Base-by-base conservation (phyloP, 2,888 invertebrate genomes). In the Troides helena region DNA sequence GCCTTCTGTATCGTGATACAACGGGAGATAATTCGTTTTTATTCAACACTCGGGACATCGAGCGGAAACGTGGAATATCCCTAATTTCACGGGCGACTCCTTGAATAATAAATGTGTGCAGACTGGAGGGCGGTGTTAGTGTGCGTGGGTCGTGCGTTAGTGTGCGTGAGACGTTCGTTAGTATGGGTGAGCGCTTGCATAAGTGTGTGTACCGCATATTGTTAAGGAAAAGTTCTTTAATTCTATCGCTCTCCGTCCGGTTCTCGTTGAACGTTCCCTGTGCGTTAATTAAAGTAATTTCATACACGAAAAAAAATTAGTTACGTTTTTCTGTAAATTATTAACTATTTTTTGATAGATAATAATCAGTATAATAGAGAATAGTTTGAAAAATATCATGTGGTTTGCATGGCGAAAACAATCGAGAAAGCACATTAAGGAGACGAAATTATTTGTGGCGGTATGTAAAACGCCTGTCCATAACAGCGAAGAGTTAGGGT, bases 41-140 rank as follows among this genome's bases (percentile, higher is more conserved):
- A 69, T 69, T 66, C 65, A 69, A 61, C 69, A 30, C 65, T 62
- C n/a, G 69, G 62, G 69, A 65, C 65, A 58, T 69, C 62, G 65
- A 69, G 65, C 70, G 74, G 73, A 68, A 75, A 73, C 74, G 71
- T 72, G 69, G 73, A 73, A 73, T 77, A 78, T 77, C 76, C 76
- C 69, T 75, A 73, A 75, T 77, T 76, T 69, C 62, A 69, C 69
- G 69, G 69, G 69, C 65, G 69, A 69, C 65, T 69, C 62, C 69
- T 61, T 69, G 69, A 69, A 69, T 69, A 69, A 69, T 69, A 69
- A 65, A 69, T 69, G 62, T 62, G 36, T 61, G 61, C 36, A 25
- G 43, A 60, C 57, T 69, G 5, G 50, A 50, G 17, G 50, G 18
- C 50, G 14, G 18, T 14, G 50, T 5, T 39, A 5, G 50, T 50